These are phyloP conservation scores for Hyalella azteca DNA, from an alignment of 2,888 invertebrate species.

Conservation along the genomic window DNA sequence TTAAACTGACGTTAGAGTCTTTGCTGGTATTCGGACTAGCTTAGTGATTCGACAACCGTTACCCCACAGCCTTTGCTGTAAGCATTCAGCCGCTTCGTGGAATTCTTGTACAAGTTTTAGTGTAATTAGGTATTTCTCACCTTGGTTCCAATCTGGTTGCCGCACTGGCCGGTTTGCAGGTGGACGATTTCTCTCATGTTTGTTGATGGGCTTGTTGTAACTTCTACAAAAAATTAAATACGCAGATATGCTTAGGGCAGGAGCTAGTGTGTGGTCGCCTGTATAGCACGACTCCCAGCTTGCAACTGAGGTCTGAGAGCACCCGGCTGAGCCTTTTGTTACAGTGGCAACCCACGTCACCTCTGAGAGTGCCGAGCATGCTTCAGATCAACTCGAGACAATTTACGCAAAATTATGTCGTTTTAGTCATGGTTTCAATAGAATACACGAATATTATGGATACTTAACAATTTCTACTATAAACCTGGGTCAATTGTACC, in stretches of 20 bases:
- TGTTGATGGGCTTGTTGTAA: not conserved
- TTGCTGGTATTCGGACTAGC: too few relatives aligned
- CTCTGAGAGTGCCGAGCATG: not conserved
- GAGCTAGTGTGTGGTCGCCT: slow-evolving; percentile 12
- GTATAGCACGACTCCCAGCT: slow-evolving; percentile 35
- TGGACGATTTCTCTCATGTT: slow-evolving; percentile 58
- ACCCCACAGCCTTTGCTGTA: too few relatives aligned
- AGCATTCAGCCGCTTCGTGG: not conserved
- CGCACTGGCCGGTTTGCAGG: slow-evolving; percentile 58
- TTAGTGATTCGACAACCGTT: not conserved
- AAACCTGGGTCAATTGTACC: not conserved
- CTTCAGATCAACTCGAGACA: not conserved
- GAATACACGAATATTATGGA: not conserved
- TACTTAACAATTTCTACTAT: not conserved
- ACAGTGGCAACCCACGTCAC: slow-evolving; percentile 24
- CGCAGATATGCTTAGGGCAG: not conserved
- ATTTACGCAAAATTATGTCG: not conserved
- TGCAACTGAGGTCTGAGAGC: slow-evolving; percentile 37
- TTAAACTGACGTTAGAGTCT: not conserved
- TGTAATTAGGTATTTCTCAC: slow-evolving; percentile 40
- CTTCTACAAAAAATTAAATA: not conserved
- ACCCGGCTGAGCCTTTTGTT: slow-evolving; percentile 1
- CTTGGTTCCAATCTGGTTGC: slow-evolving; percentile 58
- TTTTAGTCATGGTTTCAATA: not conserved
- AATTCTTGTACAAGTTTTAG: not conserved